phyloP scores from a whole-genome alignment of 2,888 invertebrate species.

The Netelia inedita region DNA sequence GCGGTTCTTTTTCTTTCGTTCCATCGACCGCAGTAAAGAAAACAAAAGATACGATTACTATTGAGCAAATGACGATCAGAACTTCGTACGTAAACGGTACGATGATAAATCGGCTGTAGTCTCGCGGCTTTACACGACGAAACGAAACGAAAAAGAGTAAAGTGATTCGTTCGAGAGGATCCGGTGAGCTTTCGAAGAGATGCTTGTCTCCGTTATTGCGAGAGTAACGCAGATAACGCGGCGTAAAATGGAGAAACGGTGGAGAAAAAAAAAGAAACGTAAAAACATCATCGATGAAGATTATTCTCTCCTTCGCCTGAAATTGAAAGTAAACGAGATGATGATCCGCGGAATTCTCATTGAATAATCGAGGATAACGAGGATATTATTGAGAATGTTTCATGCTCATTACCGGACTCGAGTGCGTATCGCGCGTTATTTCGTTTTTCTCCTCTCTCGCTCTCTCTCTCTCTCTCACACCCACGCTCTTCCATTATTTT shows the following conservation, averaged over 20 bases:
- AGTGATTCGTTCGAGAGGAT: slow-evolving; percentile 19
- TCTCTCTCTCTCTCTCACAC: slow-evolving; percentile 10
- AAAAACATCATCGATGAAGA: not conserved
- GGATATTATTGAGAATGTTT: slow-evolving; percentile 39
- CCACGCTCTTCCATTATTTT: not conserved
- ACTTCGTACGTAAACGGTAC: slow-evolving; percentile 38
- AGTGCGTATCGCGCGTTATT: slow-evolving; percentile 15
- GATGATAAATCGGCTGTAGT: slow-evolving; percentile 25
- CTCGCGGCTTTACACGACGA: not conserved
- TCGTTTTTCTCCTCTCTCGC: slow-evolving; percentile 11
- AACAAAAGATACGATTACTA: slow-evolving; percentile 48
- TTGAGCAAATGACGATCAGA: slow-evolving; percentile 62
- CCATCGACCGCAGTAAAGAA: slow-evolving; percentile 32
- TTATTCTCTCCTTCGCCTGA: not conserved
- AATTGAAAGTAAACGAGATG: slow-evolving; percentile 14
- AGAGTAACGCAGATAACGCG: not conserved
- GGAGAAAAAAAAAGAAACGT: slow-evolving; percentile 1
- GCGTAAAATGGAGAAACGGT: not conserved
- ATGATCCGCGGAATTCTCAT: slow-evolving; percentile 23
- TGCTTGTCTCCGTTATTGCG: slow-evolving; percentile 16
- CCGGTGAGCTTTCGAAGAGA: slow-evolving; percentile 3
- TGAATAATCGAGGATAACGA: slow-evolving; percentile 19
- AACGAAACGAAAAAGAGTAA: slow-evolving; percentile 21
- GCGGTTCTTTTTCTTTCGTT: slow-evolving; percentile 32
- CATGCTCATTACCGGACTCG: slow-evolving; percentile 32